These are phyloP conservation scores for Halesus radiatus DNA, from an alignment of 1,140 invertebrate genomes.

Conservation along the genomic window DNA sequence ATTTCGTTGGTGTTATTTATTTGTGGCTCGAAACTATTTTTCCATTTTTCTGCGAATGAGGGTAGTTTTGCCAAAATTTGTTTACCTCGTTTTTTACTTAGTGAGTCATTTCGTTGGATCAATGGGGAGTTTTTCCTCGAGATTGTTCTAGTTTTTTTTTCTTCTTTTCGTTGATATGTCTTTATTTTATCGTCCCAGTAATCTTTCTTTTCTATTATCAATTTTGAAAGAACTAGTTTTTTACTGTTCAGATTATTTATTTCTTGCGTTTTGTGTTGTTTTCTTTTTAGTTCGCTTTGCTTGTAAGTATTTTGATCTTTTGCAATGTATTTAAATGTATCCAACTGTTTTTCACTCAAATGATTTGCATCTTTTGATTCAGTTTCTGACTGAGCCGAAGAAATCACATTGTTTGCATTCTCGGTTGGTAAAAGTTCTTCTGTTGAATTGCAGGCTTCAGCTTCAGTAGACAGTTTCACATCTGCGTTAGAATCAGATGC, in stretches of 20 bases:
- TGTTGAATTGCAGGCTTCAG: not conserved
- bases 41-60: constrained; percentile 59
- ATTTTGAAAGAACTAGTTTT: constrained; percentile 59
- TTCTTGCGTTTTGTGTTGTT: constrained; percentile 2
- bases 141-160: constrained; percentile 58
- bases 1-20: constrained; percentile 43
- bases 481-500: constrained; percentile 68
- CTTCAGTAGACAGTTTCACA: constrained; percentile 63
- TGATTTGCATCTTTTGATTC: constrained; percentile 70
- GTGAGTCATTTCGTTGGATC: constrained; percentile 65
- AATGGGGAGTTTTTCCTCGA: constrained; percentile 61
- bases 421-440: constrained; percentile 2
- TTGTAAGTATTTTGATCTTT: not conserved
- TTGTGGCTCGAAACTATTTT: constrained; percentile 53
- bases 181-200: constrained; percentile 70
- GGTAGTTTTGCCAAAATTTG: constrained; percentile 66
- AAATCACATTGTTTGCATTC: constrained; percentile 65
- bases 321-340: not conserved
- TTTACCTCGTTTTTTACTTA: constrained; percentile 66
- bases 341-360: not conserved
- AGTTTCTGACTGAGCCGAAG: constrained; percentile 69
- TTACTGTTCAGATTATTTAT: not conserved
- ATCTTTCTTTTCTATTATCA: constrained; percentile 68
- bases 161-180: constrained; percentile 61
- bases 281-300: not conserved